These are phyloP conservation scores for Cataglyphis livida DNA, from an alignment of 2,888 invertebrate species.

Conservation along the genomic window DNA sequence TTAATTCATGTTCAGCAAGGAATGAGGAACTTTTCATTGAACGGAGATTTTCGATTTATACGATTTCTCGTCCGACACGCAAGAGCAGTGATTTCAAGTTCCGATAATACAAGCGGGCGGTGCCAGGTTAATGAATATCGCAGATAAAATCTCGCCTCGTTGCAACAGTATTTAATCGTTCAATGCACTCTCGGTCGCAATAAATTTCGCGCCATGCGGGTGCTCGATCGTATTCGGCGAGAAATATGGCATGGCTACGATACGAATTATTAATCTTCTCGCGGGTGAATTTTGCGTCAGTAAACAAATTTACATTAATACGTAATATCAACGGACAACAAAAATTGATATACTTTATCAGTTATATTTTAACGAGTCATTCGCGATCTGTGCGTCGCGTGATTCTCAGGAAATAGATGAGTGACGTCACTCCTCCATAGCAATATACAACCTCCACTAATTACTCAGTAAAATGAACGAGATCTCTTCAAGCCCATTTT, in stretches of 20 bases:
- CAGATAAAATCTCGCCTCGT: conserved; percentile 41
- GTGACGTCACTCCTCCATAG: conserved; percentile 71
- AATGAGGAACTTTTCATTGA: conserved; percentile 10
- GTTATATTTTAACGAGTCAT: conserved; percentile 55
- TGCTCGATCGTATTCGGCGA: conserved; percentile 8
- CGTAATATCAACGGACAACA: conserved; percentile 37
- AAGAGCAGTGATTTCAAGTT: conserved; percentile 21
- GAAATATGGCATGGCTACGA: background rate
- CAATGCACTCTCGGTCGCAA: conserved; percentile 38
- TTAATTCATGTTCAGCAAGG: background rate
- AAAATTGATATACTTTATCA: conserved; percentile 32
- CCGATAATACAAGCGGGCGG: conserved; percentile 31
- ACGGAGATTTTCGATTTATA: conserved; percentile 26
- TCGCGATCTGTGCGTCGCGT: conserved; percentile 25
- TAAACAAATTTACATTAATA: conserved; percentile 52
- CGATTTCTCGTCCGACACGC: conserved; percentile 20
- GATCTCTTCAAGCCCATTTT: conserved; percentile 47
- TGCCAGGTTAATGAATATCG: conserved; percentile 45
- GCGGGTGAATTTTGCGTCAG: background rate
- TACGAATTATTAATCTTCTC: background rate
- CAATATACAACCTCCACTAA: conserved; percentile 70
- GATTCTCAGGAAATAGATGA: conserved; percentile 62
- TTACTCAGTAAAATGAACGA: conserved; percentile 72
- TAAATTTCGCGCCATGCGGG: conserved; percentile 18
- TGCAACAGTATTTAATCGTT: conserved; percentile 48